Conservation (phyloP, 2,797 vertebrate species). For the Pelodytes ibericus region DNA sequence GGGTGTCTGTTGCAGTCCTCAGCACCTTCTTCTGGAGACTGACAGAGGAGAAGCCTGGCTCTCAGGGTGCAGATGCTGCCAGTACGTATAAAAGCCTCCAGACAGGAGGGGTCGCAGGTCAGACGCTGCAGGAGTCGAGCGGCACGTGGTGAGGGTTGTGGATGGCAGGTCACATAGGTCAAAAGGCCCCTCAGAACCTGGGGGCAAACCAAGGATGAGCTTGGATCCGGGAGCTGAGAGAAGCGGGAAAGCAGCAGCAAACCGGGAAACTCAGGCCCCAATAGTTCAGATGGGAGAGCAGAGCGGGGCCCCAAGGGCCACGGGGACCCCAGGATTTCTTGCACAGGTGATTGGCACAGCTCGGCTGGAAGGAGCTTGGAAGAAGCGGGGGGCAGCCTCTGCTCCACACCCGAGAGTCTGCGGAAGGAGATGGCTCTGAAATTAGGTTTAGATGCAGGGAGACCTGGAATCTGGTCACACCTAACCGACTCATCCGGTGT, state of each 20-base stretch:
- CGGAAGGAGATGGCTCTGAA: background rate
- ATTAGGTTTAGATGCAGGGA: background rate
- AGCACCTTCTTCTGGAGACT: constrained; percentile 15
- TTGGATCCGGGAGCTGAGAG: constrained; percentile 82
- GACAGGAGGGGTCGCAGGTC: constrained; percentile 87
- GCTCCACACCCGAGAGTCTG: background rate
- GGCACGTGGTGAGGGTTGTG: constrained; percentile 80
- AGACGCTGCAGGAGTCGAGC: constrained; percentile 82
- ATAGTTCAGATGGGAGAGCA: constrained; percentile 63
- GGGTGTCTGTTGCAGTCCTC: constrained; percentile 62
- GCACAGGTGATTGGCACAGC: constrained; percentile 7
- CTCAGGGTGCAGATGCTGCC: constrained; percentile 78
- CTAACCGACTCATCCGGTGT: background rate
- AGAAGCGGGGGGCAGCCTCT: constrained; percentile 16
- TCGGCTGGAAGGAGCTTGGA: background rate
- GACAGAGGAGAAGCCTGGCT: constrained; percentile 71
- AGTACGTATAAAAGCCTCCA: constrained; percentile 83
- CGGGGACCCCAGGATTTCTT: constrained; percentile 25
- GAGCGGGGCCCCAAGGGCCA: constrained; percentile 13
- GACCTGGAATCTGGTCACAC: background rate
- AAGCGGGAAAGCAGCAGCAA: constrained; percentile 87
- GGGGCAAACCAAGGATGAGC: constrained; percentile 72
- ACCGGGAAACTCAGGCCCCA: constrained; percentile 83
- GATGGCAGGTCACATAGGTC: constrained; percentile 80
- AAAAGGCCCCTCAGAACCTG: constrained; percentile 73